These are phyloP conservation scores for Plodia interpunctella DNA, from an alignment of 1,140 invertebrate genomes.

Conservation along the genomic window DNA sequence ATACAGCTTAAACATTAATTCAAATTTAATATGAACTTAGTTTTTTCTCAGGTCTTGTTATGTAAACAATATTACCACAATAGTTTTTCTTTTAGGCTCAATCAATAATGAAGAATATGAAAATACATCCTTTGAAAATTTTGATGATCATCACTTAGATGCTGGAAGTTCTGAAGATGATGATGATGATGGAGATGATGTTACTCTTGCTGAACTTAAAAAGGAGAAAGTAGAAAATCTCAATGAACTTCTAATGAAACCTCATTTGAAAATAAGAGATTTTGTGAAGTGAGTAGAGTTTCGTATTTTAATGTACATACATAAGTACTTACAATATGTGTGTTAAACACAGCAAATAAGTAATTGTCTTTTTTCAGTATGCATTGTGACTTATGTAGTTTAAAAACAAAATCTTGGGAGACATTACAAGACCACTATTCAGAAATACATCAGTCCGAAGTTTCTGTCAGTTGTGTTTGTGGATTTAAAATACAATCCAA, in stretches of 20 bases:
- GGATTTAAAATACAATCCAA: slow-evolving; percentile 57
- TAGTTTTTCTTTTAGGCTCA: slow-evolving; percentile 28
- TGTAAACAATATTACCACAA: too few species aligned
- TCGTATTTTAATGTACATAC: background rate
- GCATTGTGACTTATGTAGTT: slow-evolving; percentile 48
- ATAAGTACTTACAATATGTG: too few species aligned
- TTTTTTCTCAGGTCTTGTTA: too few species aligned
- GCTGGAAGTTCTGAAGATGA: slow-evolving; percentile 29
- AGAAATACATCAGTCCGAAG: slow-evolving; percentile 47
- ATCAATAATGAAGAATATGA: slow-evolving; percentile 40
- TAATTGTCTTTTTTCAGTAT: slow-evolving; percentile 38
- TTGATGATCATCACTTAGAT: slow-evolving; percentile 28
- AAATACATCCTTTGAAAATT: slow-evolving; percentile 13
- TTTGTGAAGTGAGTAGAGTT: slow-evolving; percentile 58
- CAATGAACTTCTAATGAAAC: slow-evolving; percentile 46
- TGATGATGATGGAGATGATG: slow-evolving; percentile 38
- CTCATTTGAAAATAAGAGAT: slow-evolving; percentile 57
- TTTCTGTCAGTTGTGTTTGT: slow-evolving; percentile 51
- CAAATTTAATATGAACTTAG: background rate
- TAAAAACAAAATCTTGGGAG: slow-evolving; percentile 49
- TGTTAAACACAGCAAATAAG: too few species aligned
- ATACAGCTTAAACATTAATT: background rate
- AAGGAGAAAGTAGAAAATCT: slow-evolving; percentile 41
- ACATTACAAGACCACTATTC: slow-evolving; percentile 41
- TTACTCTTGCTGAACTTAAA: slow-evolving; percentile 53